A percentile compares a stretch with the other conserved stretches of the same genome.
phyloP scores from a whole-genome alignment of 2,113 vertebrate genomes.

The Pseudopipra pipra region DNA sequence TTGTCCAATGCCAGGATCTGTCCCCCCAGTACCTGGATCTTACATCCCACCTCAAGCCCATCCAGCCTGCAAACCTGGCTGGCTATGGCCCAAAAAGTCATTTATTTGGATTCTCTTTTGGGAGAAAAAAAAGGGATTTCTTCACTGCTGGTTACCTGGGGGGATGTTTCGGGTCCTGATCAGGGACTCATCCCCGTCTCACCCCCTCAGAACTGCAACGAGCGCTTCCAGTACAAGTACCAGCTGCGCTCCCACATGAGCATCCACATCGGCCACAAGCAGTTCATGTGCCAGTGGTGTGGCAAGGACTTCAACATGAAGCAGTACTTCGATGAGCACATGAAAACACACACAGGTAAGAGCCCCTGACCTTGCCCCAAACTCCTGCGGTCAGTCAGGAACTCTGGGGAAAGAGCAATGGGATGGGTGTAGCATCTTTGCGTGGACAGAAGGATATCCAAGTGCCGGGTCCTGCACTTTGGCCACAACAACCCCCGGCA shows the following conservation, averaged over 20 bases:
- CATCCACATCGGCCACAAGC: constrained; percentile 84
- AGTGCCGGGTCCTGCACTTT: not conserved
- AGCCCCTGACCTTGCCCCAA: not conserved
- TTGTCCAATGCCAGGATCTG: not conserved
- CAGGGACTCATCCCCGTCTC: not conserved
- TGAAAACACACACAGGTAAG: constrained; percentile 82
- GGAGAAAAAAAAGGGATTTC: accelerated
- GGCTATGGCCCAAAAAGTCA: accelerated
- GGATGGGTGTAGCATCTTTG: accelerated
- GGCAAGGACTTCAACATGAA: constrained; percentile 88
- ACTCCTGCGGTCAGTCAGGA: no score
- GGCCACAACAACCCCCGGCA: not conserved
- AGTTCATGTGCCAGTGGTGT: constrained; percentile 87
- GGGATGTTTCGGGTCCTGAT: not conserved
- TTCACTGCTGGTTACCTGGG: not conserved
- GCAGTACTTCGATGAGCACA: constrained; percentile 84
- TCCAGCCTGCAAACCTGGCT: not conserved
- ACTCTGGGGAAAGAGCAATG: accelerated
- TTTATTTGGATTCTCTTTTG: not conserved
- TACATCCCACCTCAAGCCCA: not conserved
- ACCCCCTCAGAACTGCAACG: constrained; percentile 84
- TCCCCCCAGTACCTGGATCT: not conserved
- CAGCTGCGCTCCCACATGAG: constrained; percentile 85
- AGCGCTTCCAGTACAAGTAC: constrained; percentile 89
- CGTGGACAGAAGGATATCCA: not conserved